Percentiles rank a stretch among this genome's conserved stretches.
Evolutionary conservation across 1,140 invertebrate genomes (phyloP).

Genomic region (Magallana angulata): DNA sequence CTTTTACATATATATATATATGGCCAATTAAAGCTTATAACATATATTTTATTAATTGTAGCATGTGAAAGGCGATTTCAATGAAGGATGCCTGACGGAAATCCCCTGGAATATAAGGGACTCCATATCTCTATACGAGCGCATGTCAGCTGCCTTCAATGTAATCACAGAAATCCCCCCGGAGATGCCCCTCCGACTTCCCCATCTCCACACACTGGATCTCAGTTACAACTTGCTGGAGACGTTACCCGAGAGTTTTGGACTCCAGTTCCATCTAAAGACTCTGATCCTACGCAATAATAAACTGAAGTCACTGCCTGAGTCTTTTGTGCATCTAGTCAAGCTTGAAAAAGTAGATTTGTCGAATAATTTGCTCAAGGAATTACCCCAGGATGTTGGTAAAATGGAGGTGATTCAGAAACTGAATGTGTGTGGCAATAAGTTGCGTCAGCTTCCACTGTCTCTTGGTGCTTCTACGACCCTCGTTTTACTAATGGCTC

Average conservation of each 20-base stretch:
- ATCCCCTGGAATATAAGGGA: slow-evolving; percentile 74
- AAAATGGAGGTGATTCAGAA: slow-evolving; percentile 74
- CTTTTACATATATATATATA: too few species aligned
- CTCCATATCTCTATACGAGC: slow-evolving; percentile 74
- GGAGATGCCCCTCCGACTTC: slow-evolving; percentile 77
- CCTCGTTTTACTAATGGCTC: slow-evolving; percentile 73
- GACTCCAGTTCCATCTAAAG: slow-evolving; percentile 77
- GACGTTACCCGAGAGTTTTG: slow-evolving; percentile 76
- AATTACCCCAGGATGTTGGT: slow-evolving; percentile 74
- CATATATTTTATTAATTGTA: slow-evolving; percentile 54
- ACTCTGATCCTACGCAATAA: slow-evolving; percentile 75
- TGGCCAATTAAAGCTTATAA: too few species aligned
- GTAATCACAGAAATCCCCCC: slow-evolving; percentile 74
- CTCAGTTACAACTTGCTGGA: slow-evolving; percentile 77
- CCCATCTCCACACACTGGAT: slow-evolving; percentile 77
- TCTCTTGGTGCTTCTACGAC: slow-evolving; percentile 71
- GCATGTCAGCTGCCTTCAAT: slow-evolving; percentile 75
- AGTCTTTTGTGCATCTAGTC: slow-evolving; percentile 72
- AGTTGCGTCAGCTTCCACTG: slow-evolving; percentile 72
- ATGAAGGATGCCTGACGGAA: slow-evolving; percentile 70
- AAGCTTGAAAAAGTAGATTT: slow-evolving; percentile 78
- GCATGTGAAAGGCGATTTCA: slow-evolving; percentile 72
- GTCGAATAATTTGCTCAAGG: slow-evolving; percentile 75
- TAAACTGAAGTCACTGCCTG: slow-evolving; percentile 69
- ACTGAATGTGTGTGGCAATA: slow-evolving; percentile 78